A percentile compares a stretch with the other conserved stretches of the same genome.
Evolutionary conservation across 2,113 vertebrate species (phyloP).

Genomic region (Rhipidura dahli): DNA sequence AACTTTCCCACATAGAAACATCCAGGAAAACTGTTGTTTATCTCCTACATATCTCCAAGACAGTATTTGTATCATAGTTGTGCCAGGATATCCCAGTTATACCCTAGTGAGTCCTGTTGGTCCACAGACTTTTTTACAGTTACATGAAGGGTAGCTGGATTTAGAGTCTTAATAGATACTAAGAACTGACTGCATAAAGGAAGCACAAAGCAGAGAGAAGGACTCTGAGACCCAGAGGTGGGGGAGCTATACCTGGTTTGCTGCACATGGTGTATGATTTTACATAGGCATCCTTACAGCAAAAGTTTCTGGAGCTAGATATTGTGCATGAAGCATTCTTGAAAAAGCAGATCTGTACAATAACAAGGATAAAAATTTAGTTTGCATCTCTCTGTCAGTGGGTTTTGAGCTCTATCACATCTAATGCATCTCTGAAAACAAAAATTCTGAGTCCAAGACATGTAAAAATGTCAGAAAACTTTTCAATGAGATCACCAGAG

Average conservation of each 20-base stretch:
- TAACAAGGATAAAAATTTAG: not conserved
- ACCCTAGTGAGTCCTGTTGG: constrained; percentile 12
- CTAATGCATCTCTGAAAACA: not conserved
- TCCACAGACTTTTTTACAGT: constrained; percentile 44
- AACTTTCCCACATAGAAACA: constrained; percentile 28
- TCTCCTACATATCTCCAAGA: not conserved
- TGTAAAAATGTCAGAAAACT: not conserved
- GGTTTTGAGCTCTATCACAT: not conserved
- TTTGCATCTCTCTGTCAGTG: not conserved
- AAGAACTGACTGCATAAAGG: constrained; percentile 32
- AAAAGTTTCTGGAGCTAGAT: not conserved
- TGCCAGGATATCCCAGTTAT: constrained; percentile 49
- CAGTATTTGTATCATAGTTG: constrained; percentile 17
- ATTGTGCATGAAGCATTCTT: not conserved
- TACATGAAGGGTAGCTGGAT: constrained; percentile 31
- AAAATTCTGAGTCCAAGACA: not conserved
- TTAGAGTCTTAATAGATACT: constrained; percentile 44
- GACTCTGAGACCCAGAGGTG: not conserved
- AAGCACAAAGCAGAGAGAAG: constrained; percentile 12
- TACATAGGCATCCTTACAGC: not conserved
- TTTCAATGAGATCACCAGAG: not conserved
- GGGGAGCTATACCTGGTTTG: not conserved
- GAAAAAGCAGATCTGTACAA: not conserved
- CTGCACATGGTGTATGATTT: not conserved
- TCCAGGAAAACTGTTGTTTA: constrained; percentile 54